A percentile compares a stretch with the other conserved stretches of the same genome.
Evolutionary conservation across 2,797 vertebrate genomes (phyloP).

Genomic region (Anguilla anguilla): DNA sequence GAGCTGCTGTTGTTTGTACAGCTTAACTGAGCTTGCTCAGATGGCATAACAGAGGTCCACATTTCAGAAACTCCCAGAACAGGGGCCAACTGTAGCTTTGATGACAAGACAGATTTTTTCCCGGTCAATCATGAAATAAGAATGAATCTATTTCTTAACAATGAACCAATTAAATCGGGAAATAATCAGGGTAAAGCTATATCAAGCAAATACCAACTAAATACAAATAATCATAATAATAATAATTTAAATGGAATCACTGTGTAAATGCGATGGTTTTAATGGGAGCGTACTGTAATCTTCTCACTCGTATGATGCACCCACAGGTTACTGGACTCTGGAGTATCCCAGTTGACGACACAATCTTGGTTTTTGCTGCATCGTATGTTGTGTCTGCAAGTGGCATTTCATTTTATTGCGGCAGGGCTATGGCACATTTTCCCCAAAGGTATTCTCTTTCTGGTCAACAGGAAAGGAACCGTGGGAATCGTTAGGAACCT

Average conservation of each 20-base stretch:
- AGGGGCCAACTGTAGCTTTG: neutral
- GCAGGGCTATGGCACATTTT: conserved; percentile 47
- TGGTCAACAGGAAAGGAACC: conserved; percentile 73
- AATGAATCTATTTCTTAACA: neutral
- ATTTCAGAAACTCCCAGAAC: neutral
- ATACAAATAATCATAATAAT: neutral
- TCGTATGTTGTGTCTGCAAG: conserved; percentile 35
- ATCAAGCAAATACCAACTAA: neutral
- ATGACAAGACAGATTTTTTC: neutral
- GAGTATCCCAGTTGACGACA: too few relatives aligned
- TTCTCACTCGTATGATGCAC: neutral
- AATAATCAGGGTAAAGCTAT: neutral
- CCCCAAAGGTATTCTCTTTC: conserved; percentile 68
- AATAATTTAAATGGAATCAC: neutral
- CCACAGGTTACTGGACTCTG: neutral
- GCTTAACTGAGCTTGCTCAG: neutral
- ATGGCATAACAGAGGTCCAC: neutral
- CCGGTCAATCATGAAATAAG: neutral
- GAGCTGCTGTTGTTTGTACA: too few relatives aligned
- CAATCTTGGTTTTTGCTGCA: neutral
- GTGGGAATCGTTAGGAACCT: conserved; percentile 74
- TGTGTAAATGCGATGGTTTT: neutral
- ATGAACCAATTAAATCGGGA: neutral
- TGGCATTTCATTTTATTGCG: conserved; percentile 47
- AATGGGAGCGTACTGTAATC: neutral